Percentiles rank a stretch among this genome's conserved stretches.
phyloP scores from a whole-genome alignment of 1,140 invertebrate genomes.

The Drosophila rufa region DNA sequence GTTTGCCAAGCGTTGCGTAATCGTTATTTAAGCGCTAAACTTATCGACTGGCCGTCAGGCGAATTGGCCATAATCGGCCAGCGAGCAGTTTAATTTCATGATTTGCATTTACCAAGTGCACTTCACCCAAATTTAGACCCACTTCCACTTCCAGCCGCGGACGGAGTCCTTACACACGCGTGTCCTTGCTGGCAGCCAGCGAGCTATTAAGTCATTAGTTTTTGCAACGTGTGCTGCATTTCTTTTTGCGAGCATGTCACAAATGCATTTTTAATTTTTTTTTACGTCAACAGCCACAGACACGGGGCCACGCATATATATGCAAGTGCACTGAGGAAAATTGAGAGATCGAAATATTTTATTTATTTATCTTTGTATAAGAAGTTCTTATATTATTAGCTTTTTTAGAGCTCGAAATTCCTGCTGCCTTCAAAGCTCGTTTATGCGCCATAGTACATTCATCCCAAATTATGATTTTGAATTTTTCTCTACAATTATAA shows the following conservation, averaged over 20 bases:
- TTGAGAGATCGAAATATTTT: not conserved
- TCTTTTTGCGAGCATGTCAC: slow-evolving; percentile 67
- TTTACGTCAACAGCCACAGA: slow-evolving; percentile 34
- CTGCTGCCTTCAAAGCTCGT: no score
- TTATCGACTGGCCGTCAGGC: slow-evolving; percentile 66
- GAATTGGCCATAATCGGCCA: slow-evolving; percentile 58
- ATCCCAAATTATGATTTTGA: no score
- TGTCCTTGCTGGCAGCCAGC: slow-evolving; percentile 56
- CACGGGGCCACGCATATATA: slow-evolving; percentile 14
- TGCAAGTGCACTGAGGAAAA: slow-evolving; percentile 3
- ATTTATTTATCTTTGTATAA: no score
- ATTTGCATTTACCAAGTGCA: slow-evolving; percentile 48
- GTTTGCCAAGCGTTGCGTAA: slow-evolving; percentile 73
- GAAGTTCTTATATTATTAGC: no score
- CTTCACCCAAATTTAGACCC: slow-evolving; percentile 22
- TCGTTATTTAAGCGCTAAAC: slow-evolving; percentile 70
- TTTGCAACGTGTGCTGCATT: slow-evolving; percentile 69
- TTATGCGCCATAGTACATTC: no score
- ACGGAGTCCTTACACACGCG: slow-evolving; percentile 23
- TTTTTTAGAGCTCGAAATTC: no score
- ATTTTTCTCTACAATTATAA: no score
- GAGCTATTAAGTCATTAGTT: slow-evolving; percentile 82
- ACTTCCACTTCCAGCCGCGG: not conserved
- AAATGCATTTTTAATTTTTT: slow-evolving; percentile 70
- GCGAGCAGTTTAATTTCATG: slow-evolving; percentile 30